Evolutionary conservation across 1,140 invertebrate genomes (phyloP), one percentile per base, ranked within the genome.

Genomic region (Eurytemora carolleeae): DNA sequence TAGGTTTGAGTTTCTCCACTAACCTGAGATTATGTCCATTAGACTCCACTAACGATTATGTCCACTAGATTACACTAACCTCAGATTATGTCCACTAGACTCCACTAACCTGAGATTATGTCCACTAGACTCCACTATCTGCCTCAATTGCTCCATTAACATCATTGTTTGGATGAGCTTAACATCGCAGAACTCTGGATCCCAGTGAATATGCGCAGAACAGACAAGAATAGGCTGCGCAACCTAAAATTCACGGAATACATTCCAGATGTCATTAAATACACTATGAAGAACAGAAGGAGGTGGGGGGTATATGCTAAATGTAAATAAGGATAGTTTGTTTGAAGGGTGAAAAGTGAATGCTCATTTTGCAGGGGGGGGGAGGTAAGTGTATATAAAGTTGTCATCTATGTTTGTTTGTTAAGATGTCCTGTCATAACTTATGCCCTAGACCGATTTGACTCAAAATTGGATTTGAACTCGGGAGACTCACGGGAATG

Each of bases 131-230:
- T 59, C 24, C 17, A 65, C 24, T n/a, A 66, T 26, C 61, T 65
- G 66, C 21, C 74, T 71, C 15, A 82, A 67, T 74, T 98, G 94
- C 71, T 92, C 87, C 74, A 91, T 87, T 63, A 98, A 75, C 93
- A 98, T 98, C 88, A 99, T 97, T 17, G 89, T 96, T 74, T 99
- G 96, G 64, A 99, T 97, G 1, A 99, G 78, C 75, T 99, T 99
- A n/a, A 99, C 96, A 74, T 99, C 96, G 70, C 92, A 97, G 72
- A 86, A 98, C 75, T 98, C 94, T 1, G 96, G 96, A 78, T 99
- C 95, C 96, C 95, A 98, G 74, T 98, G 94, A 64, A 99, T 94
- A 74, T 99, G 96, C 26, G 94, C 93, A 2, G 93, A 98, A 70
- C 92, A 95, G 24, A 98, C 91, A 61, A 98, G 76, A 62, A 67